Percentiles rank a stretch among this genome's conserved stretches.
These are phyloP conservation scores for Rhinolophus sinicus DNA, from an alignment of 2,113 vertebrate species.

Conservation along the genomic window DNA sequence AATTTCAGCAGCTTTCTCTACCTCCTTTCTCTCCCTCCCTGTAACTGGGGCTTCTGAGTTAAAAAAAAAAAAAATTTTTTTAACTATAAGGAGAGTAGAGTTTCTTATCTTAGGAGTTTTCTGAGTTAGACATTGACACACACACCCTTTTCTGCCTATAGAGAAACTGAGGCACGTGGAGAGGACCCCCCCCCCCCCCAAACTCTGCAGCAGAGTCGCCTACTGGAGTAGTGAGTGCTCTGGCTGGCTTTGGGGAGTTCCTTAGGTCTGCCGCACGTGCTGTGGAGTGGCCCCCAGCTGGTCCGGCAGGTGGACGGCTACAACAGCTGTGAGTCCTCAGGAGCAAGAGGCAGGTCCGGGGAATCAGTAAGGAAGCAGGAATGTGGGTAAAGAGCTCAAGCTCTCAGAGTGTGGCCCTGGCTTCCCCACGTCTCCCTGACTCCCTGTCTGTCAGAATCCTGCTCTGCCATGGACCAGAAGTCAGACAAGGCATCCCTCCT, in stretches of 20 bases:
- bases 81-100: neutral
- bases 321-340: neutral
- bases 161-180: neutral
- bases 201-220: neutral
- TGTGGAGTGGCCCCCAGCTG: neutral
- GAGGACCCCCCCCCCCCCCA: no score
- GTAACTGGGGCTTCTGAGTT: neutral
- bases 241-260: neutral
- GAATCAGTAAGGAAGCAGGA: neutral
- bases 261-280: neutral
- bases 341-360: neutral
- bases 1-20: neutral
- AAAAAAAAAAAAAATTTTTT: neutral
- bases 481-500: rapidly evolving
- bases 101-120: neutral
- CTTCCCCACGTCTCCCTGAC: rapidly evolving
- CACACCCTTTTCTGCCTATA: neutral
- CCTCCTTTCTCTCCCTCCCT: neutral
- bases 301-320: neutral
- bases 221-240: neutral
- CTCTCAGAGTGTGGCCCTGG: rapidly evolving
- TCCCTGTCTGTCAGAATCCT: neutral
- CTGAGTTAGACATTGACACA: neutral
- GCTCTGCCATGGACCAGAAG: no score
- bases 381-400: neutral